Evolutionary conservation across 2,797 vertebrate genomes (phyloP), one percentile per base, ranked within the genome.

Genomic region (Dendrocincla fuliginosa): DNA sequence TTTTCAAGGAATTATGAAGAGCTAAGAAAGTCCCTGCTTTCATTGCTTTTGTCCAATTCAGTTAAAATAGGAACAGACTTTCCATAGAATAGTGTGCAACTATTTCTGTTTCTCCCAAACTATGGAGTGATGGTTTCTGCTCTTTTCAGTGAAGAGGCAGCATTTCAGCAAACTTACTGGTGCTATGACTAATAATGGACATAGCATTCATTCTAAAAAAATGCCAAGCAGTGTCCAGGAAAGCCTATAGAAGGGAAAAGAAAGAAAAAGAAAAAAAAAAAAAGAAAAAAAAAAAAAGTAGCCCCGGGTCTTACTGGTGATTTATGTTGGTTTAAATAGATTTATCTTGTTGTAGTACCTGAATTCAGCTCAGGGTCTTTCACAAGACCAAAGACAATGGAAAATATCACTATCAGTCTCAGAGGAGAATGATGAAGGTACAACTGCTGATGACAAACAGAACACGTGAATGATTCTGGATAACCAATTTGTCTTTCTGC

Each of bases 401-500:
- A 33, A 95, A 71, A 94, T 70, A 57, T 74, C 84, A 68, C 49
- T 77, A 35, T 83, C 85, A 84, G 50, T 92, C 71, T 90, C 71
- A 64, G 50, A 35, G 50, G 41, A 95, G 60, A 81, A 74, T 80
- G 79, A 90, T 87, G 57, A 92, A 97, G 46, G 52, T 71, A 61
- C 37, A 94, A 80, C 75, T 87, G 32, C 50, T 79, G 53, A 32
- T 71, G 75, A 53, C 50, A 91, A 76, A 52, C n/a, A 77, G 63
- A 91, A 82, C 24, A 87, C 75, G 63, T 69, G 74, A 96, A 74
- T 41, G 32, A 78, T 68, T 74, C 74, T 37, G 37, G 67, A 44
- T 73, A 90, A 61, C 9, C 32, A 52, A 64, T 94, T 86, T 73
- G 73, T 97, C 84, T 83, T 85, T 90, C 76, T 94, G 75, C 41